Base-by-base conservation (phyloP, 2,113 vertebrate genomes). In the Cromileptes altivelis region DNA sequence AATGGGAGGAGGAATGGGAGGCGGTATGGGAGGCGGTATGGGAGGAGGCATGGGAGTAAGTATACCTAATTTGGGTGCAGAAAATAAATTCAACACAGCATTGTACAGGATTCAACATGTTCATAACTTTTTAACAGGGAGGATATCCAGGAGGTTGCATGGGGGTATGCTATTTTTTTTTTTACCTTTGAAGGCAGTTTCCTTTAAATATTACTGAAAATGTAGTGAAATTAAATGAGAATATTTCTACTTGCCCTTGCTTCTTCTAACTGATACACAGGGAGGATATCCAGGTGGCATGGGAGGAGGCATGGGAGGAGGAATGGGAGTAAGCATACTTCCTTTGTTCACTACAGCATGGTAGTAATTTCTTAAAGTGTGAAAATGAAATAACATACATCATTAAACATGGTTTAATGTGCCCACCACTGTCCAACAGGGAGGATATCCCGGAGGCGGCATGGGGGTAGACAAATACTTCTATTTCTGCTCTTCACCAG, bases 391-490 rank as follows among this genome's bases (percentile, higher is more conserved):
- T 62, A 3, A 69, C 58, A 55, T 18, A 69, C 58, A 55, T 18
- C 2, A 30, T 45, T 6, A 4, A 61, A 52, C 9, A 25, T 3
- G 42, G 14, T 57, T 78, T 60, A 49, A 57, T 25, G 7, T 55
- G 2, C 55, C 27, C 30, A 33, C 21, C 6, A n/a, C 21, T 58
- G 25, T 52, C 52, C 9, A 63, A 21, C 86, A 92, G 90, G 91
- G 88, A 37, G 89, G 89, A 57, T 92, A 85, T 75, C 90, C 92
- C 53, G 86, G 81, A 56, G 61, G 82, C 21, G 72, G 53, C 79
- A 85, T 89, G 80, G 91, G 79, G 81, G 89, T 91, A 2, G 85
- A 78, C 42, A 72, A 18, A 76, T 0, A 13, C 6, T 60, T 33
- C 2, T 0, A 23, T 27, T 63, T 23, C 33, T 58, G 17, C 11